A percentile compares a stretch with the other conserved stretches of the same genome.
phyloP scores from a whole-genome alignment of 2,888 invertebrate species.

The Drosophila anomalata region DNA sequence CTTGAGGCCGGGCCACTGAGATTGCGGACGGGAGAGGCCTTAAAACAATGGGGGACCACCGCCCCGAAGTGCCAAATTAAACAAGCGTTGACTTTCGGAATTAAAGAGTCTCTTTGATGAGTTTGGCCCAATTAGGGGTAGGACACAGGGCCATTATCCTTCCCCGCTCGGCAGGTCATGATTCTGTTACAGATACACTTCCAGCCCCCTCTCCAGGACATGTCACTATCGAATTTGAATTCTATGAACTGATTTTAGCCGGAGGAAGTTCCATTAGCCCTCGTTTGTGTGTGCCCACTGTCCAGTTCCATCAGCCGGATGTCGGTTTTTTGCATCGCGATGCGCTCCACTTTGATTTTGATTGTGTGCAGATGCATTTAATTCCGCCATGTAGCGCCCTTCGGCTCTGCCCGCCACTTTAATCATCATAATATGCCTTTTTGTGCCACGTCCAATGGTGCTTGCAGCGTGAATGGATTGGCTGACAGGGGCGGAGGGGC shows the following conservation, averaged over 20 bases:
- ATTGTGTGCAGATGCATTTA: conserved; percentile 63
- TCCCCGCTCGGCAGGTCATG: background rate
- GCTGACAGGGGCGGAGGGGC: conserved; percentile 3
- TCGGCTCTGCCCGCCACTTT: conserved; percentile 31
- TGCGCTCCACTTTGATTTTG: conserved; percentile 67
- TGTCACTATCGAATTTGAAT: too few species aligned
- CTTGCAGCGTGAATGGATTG: conserved; percentile 59
- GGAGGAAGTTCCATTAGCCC: background rate
- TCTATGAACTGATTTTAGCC: background rate
- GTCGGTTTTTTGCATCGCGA: conserved; percentile 37
- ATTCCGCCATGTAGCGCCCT: conserved; percentile 18
- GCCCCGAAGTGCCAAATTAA: conserved; percentile 35
- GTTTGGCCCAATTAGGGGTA: conserved; percentile 39
- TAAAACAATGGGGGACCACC: conserved; percentile 29
- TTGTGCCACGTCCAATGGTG: conserved; percentile 43
- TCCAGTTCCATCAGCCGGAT: conserved; percentile 58
- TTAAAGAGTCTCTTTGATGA: conserved; percentile 36
- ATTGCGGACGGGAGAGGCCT: conserved; percentile 55
- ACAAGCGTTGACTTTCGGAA: conserved; percentile 39
- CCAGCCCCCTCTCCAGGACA: too few species aligned
- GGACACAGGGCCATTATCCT: conserved; percentile 27
- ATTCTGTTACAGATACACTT: too few species aligned
- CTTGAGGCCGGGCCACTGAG: conserved; percentile 63
- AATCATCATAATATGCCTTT: conserved; percentile 72
- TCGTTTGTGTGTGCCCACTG: conserved; percentile 46